phyloP scores from a whole-genome alignment of 1,140 invertebrate genomes.

The Scaptomyza graminum region DNA sequence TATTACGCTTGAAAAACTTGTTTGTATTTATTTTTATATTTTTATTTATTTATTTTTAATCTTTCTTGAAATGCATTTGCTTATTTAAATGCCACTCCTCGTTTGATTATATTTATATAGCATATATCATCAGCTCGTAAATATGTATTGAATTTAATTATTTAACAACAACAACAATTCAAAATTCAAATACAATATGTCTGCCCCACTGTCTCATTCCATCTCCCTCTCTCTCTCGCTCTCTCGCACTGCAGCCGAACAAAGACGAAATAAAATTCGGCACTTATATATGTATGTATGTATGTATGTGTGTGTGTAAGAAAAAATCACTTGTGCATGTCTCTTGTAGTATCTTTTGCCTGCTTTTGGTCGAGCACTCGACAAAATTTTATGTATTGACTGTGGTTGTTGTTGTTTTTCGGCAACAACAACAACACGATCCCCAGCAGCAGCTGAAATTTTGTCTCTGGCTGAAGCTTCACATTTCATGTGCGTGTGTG shows the following conservation, averaged over 20 bases:
- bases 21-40: conserved; percentile 25
- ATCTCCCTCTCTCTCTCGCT: not conserved
- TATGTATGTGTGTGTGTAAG: too few species aligned
- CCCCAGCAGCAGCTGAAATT: conserved; percentile 51
- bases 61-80: not conserved
- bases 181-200: conserved; percentile 45
- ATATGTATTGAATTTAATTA: conserved; percentile 41
- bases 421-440: conserved; percentile 32
- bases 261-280: conserved; percentile 58
- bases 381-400: conserved; percentile 64
- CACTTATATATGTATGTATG: too few species aligned
- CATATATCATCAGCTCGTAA: conserved; percentile 31
- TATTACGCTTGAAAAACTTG: conserved; percentile 40
- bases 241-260: conserved; percentile 24
- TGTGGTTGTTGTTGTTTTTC: conserved; percentile 53
- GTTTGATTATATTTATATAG: conserved; percentile 46
- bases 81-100: conserved; percentile 46
- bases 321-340: conserved; percentile 58
- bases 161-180: conserved; percentile 42
- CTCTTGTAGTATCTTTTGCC: conserved; percentile 8
- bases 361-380: conserved; percentile 13
- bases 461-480: conserved; percentile 30
- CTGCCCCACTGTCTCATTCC: conserved; percentile 9
- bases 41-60: not conserved
- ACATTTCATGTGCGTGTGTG: conserved; percentile 17